Conservation (phyloP, 2,888 invertebrate genomes). For the Scaeva pyrastri region DNA sequence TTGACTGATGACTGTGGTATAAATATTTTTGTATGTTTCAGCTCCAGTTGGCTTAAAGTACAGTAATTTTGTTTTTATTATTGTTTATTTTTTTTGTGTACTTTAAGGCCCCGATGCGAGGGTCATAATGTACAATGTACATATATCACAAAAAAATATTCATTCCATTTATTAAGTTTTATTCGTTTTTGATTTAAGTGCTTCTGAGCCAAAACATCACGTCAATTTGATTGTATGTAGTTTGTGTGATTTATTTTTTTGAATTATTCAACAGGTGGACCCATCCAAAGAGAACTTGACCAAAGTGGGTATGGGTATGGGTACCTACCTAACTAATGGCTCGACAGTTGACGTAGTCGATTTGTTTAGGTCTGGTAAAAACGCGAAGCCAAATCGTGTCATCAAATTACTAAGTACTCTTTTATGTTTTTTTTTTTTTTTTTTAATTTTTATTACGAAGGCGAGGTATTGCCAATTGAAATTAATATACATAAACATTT, state of each 20-base stretch:
- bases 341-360: neutral
- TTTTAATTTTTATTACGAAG: neutral
- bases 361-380: neutral
- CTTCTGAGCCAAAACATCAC: constrained; percentile 31
- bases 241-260: constrained; percentile 28
- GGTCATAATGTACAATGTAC: too few relatives aligned
- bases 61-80: neutral
- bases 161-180: neutral
- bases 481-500: too few relatives aligned
- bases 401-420: constrained; percentile 25
- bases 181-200: constrained; percentile 13
- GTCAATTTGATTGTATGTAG: constrained; percentile 16
- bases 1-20: neutral
- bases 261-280: constrained; percentile 63
- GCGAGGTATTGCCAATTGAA: neutral
- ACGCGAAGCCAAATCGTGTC: constrained; percentile 41
- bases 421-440: neutral
- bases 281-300: constrained; percentile 51
- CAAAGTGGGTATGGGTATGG: neutral
- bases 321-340: neutral
- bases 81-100: constrained; percentile 5
- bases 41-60: constrained; percentile 24
- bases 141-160: constrained; percentile 23
- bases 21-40: constrained; percentile 14
- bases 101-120: constrained; percentile 28